Evolutionary conservation across 1,140 invertebrate genomes (phyloP), one percentile per base, ranked within the genome.

Genomic region (Nebria ingens): DNA sequence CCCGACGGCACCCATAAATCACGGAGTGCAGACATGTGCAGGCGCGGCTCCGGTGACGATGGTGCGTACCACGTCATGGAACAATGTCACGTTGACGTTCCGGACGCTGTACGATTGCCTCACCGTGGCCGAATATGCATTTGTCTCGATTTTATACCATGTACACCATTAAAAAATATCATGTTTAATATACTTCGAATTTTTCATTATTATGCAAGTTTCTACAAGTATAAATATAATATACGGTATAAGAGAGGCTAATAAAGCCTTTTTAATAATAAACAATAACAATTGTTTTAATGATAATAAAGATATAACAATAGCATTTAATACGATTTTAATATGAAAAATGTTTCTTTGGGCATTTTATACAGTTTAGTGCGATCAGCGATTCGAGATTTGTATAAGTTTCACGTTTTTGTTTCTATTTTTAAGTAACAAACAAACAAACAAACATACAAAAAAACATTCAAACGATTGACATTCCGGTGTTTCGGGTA

Each of bases 141-240:
- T 9, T 58, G 58, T 54, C 59, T 56, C 54, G 49, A 57, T 65
- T 67, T 67, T 67, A 67, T 67, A 68, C 65, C 65, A 65, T 66
- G 59, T 66, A 68, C 40, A 45, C 60, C 61, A 62, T 65, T 68
- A 64, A 62, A n/a, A 67, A 65, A 68, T 68, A 66, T 64, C 56
- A 64, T 65, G 62, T 65, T 64, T 66, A 62, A 65, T 63, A 63
- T 62, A 64, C 63, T 67, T 65, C 65, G 64, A 67, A 64, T 62
- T 65, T 64, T 65, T 64, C 63, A 62, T 64, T 64, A 63, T 52
- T 60, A 62, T 56, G 58, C 60, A 64, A 61, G 56, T 60, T 61
- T 63, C 59, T 60, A 63, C 40, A 45, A 45, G 6, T 60, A 61
- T 54, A 52, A 38, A n/a, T n/a, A n/a, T n/a, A 54, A 58, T 59